Conservation (phyloP, 2,113 vertebrate genomes). For the Hypomesus transpacificus region DNA sequence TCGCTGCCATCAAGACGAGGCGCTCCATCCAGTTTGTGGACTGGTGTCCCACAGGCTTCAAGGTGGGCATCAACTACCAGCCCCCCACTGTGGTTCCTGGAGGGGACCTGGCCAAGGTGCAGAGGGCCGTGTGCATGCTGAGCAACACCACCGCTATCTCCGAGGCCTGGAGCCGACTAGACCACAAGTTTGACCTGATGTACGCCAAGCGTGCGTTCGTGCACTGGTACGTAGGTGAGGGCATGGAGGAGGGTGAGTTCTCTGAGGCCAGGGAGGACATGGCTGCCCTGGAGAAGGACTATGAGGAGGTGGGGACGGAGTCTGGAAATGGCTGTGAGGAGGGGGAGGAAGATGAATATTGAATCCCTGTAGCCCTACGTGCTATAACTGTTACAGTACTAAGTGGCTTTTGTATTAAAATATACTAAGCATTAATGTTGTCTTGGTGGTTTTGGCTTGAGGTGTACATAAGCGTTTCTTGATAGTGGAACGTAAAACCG, state of each 20-base stretch:
- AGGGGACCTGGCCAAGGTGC: slow-evolving; percentile 73
- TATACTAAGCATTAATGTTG: no score
- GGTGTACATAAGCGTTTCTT: no score
- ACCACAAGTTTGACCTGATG: slow-evolving; percentile 75
- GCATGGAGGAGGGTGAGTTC: slow-evolving; percentile 75
- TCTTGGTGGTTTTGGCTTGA: no score
- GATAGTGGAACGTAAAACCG: no score
- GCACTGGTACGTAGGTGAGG: slow-evolving; percentile 75
- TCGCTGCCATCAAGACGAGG: slow-evolving; percentile 74
- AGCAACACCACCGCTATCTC: slow-evolving; percentile 72
- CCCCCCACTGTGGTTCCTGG: slow-evolving; percentile 74
- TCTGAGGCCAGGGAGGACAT: slow-evolving; percentile 28
- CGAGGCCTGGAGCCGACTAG: slow-evolving; percentile 74
- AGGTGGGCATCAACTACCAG: slow-evolving; percentile 70
- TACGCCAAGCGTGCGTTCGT: slow-evolving; percentile 74
- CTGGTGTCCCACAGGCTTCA: slow-evolving; percentile 51
- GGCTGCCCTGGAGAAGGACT: slow-evolving; percentile 73
- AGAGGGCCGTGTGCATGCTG: slow-evolving; percentile 71
- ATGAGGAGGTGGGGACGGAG: slow-evolving; percentile 58
- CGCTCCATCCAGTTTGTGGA: slow-evolving; percentile 72
- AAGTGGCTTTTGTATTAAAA: no score
- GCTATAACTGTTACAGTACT: no score
- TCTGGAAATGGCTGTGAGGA: no score
- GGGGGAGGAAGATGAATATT: no score
- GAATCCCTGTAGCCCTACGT: no score